Evolutionary conservation across 2,797 vertebrate genomes (phyloP).

Genomic region (Astyanax mexicanus): DNA sequence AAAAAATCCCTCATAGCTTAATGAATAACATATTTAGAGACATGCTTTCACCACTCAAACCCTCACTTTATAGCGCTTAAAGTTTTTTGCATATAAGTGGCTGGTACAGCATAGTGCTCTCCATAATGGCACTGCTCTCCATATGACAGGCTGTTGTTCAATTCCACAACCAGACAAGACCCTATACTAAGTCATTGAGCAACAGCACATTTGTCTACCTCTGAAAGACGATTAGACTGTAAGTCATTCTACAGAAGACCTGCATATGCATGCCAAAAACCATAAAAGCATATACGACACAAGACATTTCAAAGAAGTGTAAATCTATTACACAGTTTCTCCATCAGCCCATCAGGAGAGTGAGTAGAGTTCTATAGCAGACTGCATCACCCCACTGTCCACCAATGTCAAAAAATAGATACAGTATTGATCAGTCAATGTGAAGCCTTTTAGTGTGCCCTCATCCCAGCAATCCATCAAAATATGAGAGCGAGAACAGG

Average conservation of each 20-base stretch:
- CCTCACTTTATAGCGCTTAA: not conserved
- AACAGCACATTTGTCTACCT: too few relatives aligned
- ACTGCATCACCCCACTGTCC: not conserved
- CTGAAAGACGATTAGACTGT: too few relatives aligned
- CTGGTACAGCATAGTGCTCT: too few relatives aligned
- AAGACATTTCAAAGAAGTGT: not conserved
- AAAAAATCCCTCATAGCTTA: not conserved
- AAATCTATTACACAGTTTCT: slow-evolving; percentile 2
- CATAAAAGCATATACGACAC: not conserved
- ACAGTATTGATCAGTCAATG: slow-evolving; percentile 18
- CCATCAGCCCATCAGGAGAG: slow-evolving; percentile 3
- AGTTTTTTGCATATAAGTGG: too few relatives aligned
- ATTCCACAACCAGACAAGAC: too few relatives aligned
- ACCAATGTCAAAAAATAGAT: slow-evolving; percentile 37
- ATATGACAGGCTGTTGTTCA: too few relatives aligned
- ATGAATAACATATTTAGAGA: not conserved
- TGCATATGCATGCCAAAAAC: too few relatives aligned
- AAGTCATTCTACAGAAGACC: too few relatives aligned
- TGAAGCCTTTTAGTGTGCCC: slow-evolving; percentile 23
- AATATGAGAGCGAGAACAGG: slow-evolving; percentile 4
- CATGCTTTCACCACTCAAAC: not conserved
- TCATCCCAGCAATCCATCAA: not conserved
- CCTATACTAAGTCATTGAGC: too few relatives aligned
- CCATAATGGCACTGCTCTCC: too few relatives aligned
- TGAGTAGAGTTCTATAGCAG: not conserved